A percentile compares a stretch with the other conserved stretches of the same genome.
Evolutionary conservation across 1,140 invertebrate genomes (phyloP).

Genomic region (Aphis craccivora): DNA sequence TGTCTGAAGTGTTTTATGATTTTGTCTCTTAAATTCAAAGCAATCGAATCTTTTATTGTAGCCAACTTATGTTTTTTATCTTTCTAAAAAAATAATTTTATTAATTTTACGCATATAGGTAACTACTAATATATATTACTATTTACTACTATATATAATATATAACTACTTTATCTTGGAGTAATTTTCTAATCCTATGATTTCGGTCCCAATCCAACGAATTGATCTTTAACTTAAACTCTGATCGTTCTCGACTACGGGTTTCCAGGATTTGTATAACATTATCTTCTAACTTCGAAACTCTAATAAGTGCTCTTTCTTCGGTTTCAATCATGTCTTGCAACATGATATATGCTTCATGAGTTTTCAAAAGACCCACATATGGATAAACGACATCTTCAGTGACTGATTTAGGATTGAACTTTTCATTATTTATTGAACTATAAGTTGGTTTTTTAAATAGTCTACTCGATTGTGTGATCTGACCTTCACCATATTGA

Average conservation of each 20-base stretch:
- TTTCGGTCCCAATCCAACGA: slow-evolving; percentile 36
- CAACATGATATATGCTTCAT: slow-evolving; percentile 38
- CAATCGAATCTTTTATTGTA: not conserved
- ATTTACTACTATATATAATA: too few species aligned
- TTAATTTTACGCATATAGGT: not conserved
- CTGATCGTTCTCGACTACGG: not conserved
- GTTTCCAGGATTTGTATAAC: not conserved
- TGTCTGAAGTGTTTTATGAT: slow-evolving; percentile 5
- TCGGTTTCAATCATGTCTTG: slow-evolving; percentile 26
- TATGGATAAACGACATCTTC: slow-evolving; percentile 45
- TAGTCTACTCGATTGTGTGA: slow-evolving; percentile 71
- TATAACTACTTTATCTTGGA: not conserved
- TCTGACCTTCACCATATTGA: slow-evolving; percentile 74
- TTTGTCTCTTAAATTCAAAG: not conserved
- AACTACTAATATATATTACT: too few species aligned
- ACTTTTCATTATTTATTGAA: not conserved
- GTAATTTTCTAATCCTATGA: not conserved
- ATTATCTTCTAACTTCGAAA: not conserved
- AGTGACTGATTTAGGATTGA: not conserved
- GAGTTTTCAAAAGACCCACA: not conserved
- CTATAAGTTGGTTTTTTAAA: slow-evolving; percentile 71
- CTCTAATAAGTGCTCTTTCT: not conserved
- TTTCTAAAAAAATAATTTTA: slow-evolving; percentile 32
- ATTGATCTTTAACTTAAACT: slow-evolving; percentile 16
- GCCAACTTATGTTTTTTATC: slow-evolving; percentile 3